These are phyloP conservation scores for Passer montanus DNA, from an alignment of 2,113 vertebrate genomes.

Conservation along the genomic window DNA sequence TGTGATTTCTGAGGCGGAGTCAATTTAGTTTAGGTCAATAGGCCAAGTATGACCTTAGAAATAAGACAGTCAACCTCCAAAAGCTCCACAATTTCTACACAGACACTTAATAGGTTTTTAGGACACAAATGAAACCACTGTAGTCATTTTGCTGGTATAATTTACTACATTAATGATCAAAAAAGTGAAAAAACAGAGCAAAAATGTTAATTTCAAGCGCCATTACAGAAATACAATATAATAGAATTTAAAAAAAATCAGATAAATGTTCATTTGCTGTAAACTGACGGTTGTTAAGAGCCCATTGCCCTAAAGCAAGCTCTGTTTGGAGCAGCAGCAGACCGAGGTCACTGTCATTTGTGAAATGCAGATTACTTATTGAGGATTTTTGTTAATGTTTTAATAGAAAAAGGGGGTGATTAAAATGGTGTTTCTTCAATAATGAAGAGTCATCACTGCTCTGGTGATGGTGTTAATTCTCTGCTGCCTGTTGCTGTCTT, in stretches of 20 bases:
- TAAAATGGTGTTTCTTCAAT: background rate
- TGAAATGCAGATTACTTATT: slow-evolving; percentile 33
- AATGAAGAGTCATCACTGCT: background rate
- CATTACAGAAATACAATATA: slow-evolving; percentile 63
- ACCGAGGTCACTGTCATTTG: slow-evolving; percentile 31
- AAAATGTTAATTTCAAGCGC: slow-evolving; percentile 65
- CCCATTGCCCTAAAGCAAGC: slow-evolving; percentile 45
- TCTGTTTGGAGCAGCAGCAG: background rate
- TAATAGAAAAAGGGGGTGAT: background rate
- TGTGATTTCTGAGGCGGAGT: background rate
- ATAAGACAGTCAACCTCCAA: background rate
- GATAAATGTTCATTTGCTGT: slow-evolving; percentile 47
- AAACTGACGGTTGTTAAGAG: slow-evolving; percentile 34
- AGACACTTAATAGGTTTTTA: slow-evolving; percentile 34
- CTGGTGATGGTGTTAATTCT: background rate
- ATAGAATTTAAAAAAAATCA: slow-evolving; percentile 37
- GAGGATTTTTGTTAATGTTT: slow-evolving; percentile 22
- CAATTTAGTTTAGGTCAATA: background rate
- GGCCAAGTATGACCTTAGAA: slow-evolving; percentile 15
- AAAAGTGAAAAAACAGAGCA: slow-evolving; percentile 10
- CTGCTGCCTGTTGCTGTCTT: background rate
- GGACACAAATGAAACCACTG: background rate
- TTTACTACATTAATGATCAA: slow-evolving; percentile 49
- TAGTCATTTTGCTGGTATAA: slow-evolving; percentile 39
- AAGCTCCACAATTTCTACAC: background rate